Evolutionary conservation across 2,113 vertebrate genomes (phyloP).

Genomic region (Odocoileus virginianus): DNA sequence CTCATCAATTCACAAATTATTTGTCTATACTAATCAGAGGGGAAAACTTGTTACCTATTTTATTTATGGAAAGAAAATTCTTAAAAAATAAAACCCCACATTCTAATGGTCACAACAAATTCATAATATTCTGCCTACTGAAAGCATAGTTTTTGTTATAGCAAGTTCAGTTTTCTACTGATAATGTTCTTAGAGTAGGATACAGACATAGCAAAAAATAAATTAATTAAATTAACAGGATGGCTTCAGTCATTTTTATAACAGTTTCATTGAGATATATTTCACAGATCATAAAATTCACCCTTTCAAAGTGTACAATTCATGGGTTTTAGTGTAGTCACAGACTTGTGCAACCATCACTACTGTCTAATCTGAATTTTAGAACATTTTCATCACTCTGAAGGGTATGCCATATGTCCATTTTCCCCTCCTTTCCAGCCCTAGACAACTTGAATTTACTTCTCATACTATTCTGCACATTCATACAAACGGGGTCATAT

Average conservation of each 20-base stretch:
- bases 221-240: neutral
- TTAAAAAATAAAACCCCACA: neutral
- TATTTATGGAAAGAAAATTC: neutral
- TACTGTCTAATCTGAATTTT: neutral
- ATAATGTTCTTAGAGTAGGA: neutral
- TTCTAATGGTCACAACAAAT: neutral
- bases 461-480: neutral
- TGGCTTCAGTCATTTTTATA: neutral
- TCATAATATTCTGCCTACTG: neutral
- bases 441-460: neutral
- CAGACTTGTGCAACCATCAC: neutral
- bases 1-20: neutral
- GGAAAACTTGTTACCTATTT: neutral
- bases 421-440: neutral
- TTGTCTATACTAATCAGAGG: neutral
- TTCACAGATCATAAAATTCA: neutral
- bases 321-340: neutral
- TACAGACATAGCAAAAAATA: neutral
- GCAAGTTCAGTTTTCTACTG: neutral
- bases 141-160: neutral
- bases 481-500: neutral
- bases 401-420: neutral
- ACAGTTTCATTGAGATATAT: neutral
- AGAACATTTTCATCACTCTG: neutral
- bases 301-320: neutral